These are phyloP conservation scores for Grantiella picta DNA, from an alignment of 2,113 vertebrate species.

Conservation along the genomic window DNA sequence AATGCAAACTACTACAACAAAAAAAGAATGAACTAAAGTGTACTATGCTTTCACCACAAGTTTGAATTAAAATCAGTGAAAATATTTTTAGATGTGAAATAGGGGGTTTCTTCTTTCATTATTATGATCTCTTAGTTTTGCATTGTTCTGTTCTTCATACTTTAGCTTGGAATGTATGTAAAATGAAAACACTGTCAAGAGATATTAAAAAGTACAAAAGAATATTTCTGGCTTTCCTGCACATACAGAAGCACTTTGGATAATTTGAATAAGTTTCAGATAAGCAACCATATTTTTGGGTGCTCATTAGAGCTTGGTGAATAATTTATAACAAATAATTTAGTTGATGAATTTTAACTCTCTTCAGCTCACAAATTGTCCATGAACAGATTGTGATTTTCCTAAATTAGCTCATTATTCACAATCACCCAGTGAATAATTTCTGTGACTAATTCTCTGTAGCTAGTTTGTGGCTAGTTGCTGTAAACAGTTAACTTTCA, in stretches of 20 bases:
- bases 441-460: background rate
- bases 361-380: slow-evolving; percentile 48
- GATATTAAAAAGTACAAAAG: background rate
- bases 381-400: slow-evolving; percentile 62
- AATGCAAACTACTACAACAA: background rate
- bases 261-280: slow-evolving; percentile 45
- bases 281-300: slow-evolving; percentile 37
- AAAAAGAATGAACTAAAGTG: background rate
- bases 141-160: background rate
- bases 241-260: background rate
- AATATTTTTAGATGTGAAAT: background rate
- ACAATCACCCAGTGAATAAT: slow-evolving; percentile 42
- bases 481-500: slow-evolving; percentile 29
- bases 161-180: background rate
- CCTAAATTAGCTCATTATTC: slow-evolving; percentile 60
- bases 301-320: slow-evolving; percentile 52
- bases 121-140: background rate
- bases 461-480: background rate
- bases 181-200: background rate
- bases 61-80: background rate
- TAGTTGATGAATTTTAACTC: slow-evolving; percentile 61
- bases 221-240: background rate
- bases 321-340: slow-evolving; percentile 67
- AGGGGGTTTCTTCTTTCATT: fast-evolving
- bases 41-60: background rate